A percentile compares a stretch with the other conserved stretches of the same genome.
Evolutionary conservation across 1,140 invertebrate species (phyloP).

Genomic region (Bombus breviceps): DNA sequence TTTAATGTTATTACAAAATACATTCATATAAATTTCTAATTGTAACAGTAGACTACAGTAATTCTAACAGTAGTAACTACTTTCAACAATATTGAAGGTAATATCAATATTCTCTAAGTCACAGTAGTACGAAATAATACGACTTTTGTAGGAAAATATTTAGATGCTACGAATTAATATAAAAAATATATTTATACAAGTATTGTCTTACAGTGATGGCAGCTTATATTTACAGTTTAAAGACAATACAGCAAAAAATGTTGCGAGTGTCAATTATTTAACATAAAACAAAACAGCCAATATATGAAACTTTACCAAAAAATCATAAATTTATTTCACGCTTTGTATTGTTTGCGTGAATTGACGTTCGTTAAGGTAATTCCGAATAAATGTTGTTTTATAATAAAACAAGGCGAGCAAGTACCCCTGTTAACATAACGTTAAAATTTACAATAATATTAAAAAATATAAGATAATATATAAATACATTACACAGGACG

Average conservation of each 20-base stretch:
- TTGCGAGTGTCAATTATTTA: background rate
- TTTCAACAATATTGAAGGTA: background rate
- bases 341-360: background rate
- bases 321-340: background rate
- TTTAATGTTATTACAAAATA: slow-evolving; percentile 21
- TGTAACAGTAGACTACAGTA: slow-evolving; percentile 3
- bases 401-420: slow-evolving; percentile 19
- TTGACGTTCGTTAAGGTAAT: background rate
- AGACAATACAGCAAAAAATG: background rate
- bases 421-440: background rate
- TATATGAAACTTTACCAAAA: background rate
- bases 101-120: background rate
- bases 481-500: slow-evolving; percentile 6
- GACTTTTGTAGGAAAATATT: slow-evolving; percentile 24
- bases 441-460: background rate
- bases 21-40: slow-evolving; percentile 20
- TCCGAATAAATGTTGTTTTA: slow-evolving; percentile 1
- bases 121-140: slow-evolving; percentile 24
- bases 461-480: background rate
- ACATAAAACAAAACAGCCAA: background rate
- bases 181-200: slow-evolving; percentile 42
- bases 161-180: slow-evolving; percentile 20
- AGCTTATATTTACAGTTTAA: slow-evolving; percentile 13
- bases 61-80: too few species aligned
- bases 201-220: slow-evolving; percentile 17